phyloP scores from a whole-genome alignment of 2,888 invertebrate species.

The Synergus laeviventris region DNA sequence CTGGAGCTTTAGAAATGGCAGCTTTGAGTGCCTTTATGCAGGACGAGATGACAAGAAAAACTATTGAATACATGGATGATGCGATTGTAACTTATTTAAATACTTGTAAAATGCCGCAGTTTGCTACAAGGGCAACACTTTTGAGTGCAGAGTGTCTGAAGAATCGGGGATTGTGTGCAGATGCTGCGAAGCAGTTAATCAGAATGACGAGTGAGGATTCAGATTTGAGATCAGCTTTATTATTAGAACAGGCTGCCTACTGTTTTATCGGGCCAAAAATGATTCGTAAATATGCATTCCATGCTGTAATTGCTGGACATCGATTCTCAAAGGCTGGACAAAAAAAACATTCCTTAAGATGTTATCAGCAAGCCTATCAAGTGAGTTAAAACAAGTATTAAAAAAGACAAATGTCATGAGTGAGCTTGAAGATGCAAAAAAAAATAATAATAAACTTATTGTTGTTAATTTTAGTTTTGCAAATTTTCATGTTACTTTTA shows the following conservation, averaged over 20 bases:
- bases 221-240: slow-evolving; percentile 94
- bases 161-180: slow-evolving; percentile 86
- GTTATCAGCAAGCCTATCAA: slow-evolving; percentile 94
- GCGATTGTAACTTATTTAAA: slow-evolving; percentile 94
- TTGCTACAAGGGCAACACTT: slow-evolving; percentile 94
- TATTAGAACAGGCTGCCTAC: slow-evolving; percentile 96
- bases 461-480: too few species aligned
- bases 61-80: slow-evolving; percentile 95
- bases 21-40: slow-evolving; percentile 94
- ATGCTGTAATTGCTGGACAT: slow-evolving; percentile 97
- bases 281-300: slow-evolving; percentile 96
- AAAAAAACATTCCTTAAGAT: slow-evolving; percentile 92
- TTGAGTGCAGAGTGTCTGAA: slow-evolving; percentile 92
- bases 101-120: slow-evolving; percentile 93
- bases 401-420: too few species aligned
- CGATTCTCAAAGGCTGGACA: slow-evolving; percentile 95
- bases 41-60: slow-evolving; percentile 86
- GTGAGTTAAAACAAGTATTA: slow-evolving; percentile 73
- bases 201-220: slow-evolving; percentile 98
- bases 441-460: too few species aligned
- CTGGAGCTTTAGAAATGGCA: slow-evolving; percentile 98
- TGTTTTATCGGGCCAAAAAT: slow-evolving; percentile 89
- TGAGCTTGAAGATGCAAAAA: too few species aligned
- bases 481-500: too few species aligned
- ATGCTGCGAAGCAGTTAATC: slow-evolving; percentile 96